phyloP scores from a whole-genome alignment of 2,888 invertebrate genomes.

The Amphipyra berbera region DNA sequence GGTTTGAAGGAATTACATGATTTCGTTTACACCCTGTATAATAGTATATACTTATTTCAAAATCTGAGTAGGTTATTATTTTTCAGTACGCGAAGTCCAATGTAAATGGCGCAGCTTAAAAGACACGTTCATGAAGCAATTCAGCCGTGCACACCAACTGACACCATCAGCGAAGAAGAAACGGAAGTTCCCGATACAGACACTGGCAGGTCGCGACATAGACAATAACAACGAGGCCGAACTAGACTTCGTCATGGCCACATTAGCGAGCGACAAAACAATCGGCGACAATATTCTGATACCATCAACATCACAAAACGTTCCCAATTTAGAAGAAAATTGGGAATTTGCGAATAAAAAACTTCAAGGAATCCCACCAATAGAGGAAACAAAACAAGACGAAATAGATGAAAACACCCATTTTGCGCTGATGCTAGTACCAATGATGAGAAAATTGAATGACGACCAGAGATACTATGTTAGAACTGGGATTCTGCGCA shows the following conservation, averaged over 20 bases:
- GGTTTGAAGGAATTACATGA: too few species aligned
- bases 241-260: not conserved
- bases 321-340: not conserved
- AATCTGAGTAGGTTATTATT: not conserved
- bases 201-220: too few species aligned
- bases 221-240: not conserved
- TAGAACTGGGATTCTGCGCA: not conserved
- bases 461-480: not conserved
- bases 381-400: not conserved
- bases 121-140: not conserved
- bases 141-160: too few species aligned
- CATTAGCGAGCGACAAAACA: too few species aligned
- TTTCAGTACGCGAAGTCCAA: slow-evolving; percentile 4
- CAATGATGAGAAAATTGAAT: slow-evolving; percentile 4
- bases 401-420: not conserved
- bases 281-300: too few species aligned
- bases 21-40: too few species aligned
- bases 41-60: too few species aligned
- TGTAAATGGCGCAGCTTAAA: not conserved
- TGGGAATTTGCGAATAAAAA: not conserved
- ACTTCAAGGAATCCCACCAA: not conserved
- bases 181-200: not conserved
- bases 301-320: not conserved
- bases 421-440: slow-evolving; percentile 1
- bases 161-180: not conserved